Percentiles rank a stretch among this genome's conserved stretches.
Evolutionary conservation across 2,888 invertebrate genomes (phyloP).

Genomic region (Seira musarum): DNA sequence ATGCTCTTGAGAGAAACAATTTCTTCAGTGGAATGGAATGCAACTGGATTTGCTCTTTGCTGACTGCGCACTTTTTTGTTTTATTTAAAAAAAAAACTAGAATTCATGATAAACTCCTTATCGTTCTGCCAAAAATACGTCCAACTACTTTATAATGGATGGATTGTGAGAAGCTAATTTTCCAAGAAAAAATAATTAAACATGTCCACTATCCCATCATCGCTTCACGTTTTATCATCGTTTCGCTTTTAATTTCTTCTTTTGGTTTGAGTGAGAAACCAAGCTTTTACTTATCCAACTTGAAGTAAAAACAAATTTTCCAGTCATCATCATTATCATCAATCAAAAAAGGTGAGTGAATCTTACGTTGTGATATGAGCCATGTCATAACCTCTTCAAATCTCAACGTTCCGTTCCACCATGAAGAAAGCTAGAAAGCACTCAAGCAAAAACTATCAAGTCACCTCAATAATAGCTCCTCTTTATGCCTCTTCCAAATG

Average conservation of each 20-base stretch:
- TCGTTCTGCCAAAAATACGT: background rate
- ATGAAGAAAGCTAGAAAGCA: background rate
- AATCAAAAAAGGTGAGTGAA: constrained; percentile 45
- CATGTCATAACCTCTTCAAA: background rate
- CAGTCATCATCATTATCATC: constrained; percentile 42
- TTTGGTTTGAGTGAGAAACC: background rate
- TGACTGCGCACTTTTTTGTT: no score
- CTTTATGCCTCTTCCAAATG: no score
- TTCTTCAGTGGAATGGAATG: background rate
- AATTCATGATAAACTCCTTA: no score
- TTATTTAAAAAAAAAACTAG: no score
- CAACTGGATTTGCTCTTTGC: background rate
- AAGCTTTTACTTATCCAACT: background rate
- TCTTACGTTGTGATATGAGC: background rate
- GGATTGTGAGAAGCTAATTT: constrained; percentile 15
- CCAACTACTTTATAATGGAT: constrained; percentile 25
- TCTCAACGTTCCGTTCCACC: background rate
- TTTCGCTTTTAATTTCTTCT: constrained; percentile 18
- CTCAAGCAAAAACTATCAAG: no score
- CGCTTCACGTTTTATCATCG: constrained; percentile 35
- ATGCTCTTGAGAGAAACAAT: background rate
- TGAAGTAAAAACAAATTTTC: constrained; percentile 36
- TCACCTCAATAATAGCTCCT: no score
- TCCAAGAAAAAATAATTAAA: constrained; percentile 35
- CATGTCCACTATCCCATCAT: constrained; percentile 33